A percentile compares a stretch with the other conserved stretches of the same genome.
Conservation (phyloP, 2,797 vertebrate genomes). For the Coilia nasus region DNA sequence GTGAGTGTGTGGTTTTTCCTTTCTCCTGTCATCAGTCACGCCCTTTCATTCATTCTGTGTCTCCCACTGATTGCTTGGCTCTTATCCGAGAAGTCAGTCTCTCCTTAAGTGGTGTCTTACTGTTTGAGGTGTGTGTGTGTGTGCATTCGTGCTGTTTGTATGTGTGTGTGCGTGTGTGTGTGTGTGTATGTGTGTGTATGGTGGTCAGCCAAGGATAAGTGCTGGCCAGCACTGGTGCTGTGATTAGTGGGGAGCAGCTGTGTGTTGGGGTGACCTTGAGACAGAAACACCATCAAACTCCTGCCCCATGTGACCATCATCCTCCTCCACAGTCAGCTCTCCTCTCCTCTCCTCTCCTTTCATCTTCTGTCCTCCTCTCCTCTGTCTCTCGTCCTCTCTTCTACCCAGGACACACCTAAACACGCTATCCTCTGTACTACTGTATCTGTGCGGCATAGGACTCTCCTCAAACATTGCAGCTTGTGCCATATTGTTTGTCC, state of each 20-base stretch:
- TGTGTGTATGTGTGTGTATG: neutral
- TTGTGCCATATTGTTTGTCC: neutral
- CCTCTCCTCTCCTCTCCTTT: neutral
- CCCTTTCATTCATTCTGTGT: neutral
- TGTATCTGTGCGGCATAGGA: neutral
- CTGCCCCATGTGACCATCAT: neutral
- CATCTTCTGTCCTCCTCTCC: neutral
- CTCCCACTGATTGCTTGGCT: neutral
- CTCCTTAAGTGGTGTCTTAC: neutral
- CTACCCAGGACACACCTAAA: neutral
- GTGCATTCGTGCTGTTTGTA: neutral
- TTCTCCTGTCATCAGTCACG: neutral
- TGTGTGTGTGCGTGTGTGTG: neutral
- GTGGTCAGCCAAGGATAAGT: neutral
- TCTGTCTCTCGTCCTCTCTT: neutral
- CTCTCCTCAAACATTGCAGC: neutral
- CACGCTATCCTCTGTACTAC: neutral
- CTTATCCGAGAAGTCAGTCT: neutral
- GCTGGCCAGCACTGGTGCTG: neutral
- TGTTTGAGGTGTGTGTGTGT: neutral
- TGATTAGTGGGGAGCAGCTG: conserved; percentile 16
- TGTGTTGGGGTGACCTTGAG: conserved; percentile 12
- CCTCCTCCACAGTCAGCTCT: neutral
- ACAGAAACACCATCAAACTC: neutral
- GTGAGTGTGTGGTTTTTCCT: neutral